Evolutionary conservation across 2,888 invertebrate genomes (phyloP).

Genomic region (Molorchus minor): DNA sequence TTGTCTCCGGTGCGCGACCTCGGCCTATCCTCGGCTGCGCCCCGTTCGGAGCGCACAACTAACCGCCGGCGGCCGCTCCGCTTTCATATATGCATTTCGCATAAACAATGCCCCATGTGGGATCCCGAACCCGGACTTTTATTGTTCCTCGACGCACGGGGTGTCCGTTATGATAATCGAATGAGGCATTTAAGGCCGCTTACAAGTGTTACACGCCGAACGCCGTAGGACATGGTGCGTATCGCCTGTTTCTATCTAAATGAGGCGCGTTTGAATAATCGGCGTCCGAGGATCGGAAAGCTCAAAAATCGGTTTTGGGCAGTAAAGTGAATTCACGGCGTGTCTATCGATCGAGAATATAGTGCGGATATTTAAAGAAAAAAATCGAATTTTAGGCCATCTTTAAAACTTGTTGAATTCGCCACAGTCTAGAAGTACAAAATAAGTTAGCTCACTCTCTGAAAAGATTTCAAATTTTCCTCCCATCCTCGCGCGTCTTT

Average conservation of each 20-base stretch:
- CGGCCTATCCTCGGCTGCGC: neutral
- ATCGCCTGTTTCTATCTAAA: neutral
- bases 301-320: neutral
- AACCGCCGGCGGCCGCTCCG: neutral
- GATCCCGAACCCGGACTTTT: conserved; percentile 29
- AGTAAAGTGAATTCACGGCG: neutral
- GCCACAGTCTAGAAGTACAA: too few species aligned
- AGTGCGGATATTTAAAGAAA: neutral
- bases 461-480: too few species aligned
- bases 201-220: conserved; percentile 13
- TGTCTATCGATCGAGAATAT: neutral
- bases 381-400: too few species aligned
- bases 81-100: conserved; percentile 25
- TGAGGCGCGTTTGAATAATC: neutral
- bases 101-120: conserved; percentile 27
- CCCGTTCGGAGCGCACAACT: neutral
- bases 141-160: conserved; percentile 22
- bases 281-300: neutral
- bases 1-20: neutral
- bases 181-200: conserved; percentile 2
- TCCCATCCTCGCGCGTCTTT: too few species aligned
- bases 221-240: neutral
- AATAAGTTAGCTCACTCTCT: too few species aligned
- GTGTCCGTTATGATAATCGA: conserved; percentile 23
- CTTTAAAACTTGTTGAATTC: too few species aligned